Conservation (phyloP, 2,797 vertebrate genomes). For the Sebastes cheni region DNA sequence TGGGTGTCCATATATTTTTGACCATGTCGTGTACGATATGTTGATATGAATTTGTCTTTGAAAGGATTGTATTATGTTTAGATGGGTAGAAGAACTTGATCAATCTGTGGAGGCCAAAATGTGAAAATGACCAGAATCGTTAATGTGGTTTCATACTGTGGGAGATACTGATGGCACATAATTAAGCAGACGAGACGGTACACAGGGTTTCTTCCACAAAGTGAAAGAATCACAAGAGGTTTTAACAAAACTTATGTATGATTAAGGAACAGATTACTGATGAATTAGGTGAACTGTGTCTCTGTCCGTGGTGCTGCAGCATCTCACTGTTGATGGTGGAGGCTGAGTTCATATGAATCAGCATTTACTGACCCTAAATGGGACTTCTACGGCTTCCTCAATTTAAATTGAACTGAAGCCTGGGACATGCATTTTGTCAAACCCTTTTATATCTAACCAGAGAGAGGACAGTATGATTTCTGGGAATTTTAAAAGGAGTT, state of each 20-base stretch:
- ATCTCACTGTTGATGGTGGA: neutral
- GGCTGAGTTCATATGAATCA: neutral
- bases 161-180: neutral
- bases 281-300: neutral
- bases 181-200: neutral
- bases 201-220: neutral
- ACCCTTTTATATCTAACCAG: neutral
- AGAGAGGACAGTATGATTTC: neutral
- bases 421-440: neutral
- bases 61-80: neutral
- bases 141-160: too few relatives aligned
- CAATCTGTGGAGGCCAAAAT: neutral
- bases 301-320: conserved; percentile 51
- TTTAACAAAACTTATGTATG: too few relatives aligned
- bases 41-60: neutral
- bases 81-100: neutral
- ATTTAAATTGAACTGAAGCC: neutral
- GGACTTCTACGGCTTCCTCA: neutral
- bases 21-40: neutral
- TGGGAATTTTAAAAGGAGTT: neutral
- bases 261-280: neutral
- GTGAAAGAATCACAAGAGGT: neutral
- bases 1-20: neutral
- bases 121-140: neutral
- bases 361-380: neutral